Evolutionary conservation across 2,888 invertebrate genomes (phyloP), one percentile per base, ranked within the genome.

Genomic region (Pyrochroa serraticornis): DNA sequence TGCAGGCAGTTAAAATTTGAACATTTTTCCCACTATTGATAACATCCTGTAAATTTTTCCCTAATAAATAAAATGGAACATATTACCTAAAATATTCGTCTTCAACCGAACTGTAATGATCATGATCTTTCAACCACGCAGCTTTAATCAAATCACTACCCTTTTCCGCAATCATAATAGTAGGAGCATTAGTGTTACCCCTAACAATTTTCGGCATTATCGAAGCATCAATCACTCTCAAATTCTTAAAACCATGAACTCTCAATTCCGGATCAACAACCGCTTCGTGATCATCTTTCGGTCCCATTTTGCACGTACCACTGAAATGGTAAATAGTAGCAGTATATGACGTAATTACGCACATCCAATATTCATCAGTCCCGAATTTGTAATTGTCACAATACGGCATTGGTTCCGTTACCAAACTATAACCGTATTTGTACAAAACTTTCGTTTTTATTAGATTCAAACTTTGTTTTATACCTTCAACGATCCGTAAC

Each of bases 251-350:
- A 0, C 88, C 88, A 68, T 87, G 82, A 0, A 89, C 87, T 64
- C 79, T 80, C 38, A 90, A 76, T 65, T 82, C 80, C 1, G 85
- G 82, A 73, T 89, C 86, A 0, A 90, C 89, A 0, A 90, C 89
- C 0, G 89, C 86, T 1, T 79, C 77, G 3, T 75, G 75, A 68
- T 89, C 88, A 74, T 80, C 79, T 37, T 78, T 77, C 0, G 88
- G 87, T 2, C 88, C 88, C 88, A 89, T 89, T 73, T 87, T 88
- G 72, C 87, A 87, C 0, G 88, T 88, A 0, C 88, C 87, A 10
- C 84, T 85, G 0, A 87, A 88, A 78, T 90, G 89, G 69, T 80
- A 89, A 55, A 90, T 87, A 0, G 90, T 90, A 0, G 84, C 79
- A 0, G 91, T 90, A 68, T 89, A 89, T 37, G 85, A 82, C 61